Base-by-base conservation (phyloP, 1,140 invertebrate genomes). In the Hycleus cichorii region DNA sequence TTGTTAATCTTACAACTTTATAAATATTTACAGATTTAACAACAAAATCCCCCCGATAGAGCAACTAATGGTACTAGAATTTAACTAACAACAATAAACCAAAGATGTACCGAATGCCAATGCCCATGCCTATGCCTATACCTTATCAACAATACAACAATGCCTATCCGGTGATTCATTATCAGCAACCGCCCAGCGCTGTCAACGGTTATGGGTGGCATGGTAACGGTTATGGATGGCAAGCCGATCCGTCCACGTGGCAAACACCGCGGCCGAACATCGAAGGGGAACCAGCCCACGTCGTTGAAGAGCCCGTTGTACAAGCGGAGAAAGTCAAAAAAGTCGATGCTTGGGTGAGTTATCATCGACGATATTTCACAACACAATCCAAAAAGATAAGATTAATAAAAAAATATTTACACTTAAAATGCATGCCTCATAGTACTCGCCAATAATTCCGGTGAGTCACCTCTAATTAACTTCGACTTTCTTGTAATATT, bases 171-270 rank as follows among this genome's bases (percentile, higher is more conserved):
- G 52, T 60, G 9, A 64, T 73, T 27, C 62, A 67, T 26, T 72
- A 71, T 48, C 64, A 69, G 11, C 68, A 70, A 63, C 70, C 69
- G 5, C 72, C 72, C 5, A 59, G 67, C 47, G 70, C 70, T 38
- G 49, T 60, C 25, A 73, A 73, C 49, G 72, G 72, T 39, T 73
- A 73, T 48, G 72, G 72, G 18, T 73, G 72, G 72, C 63, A 66
- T 58, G 72, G 72, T 39, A 72, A 72, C 56, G 72, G 72, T 3
- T 73, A 70, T 54, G 72, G 72, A 39, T 73, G 70, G 70, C 72
- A 73, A 58, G 47, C 68, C 4, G 68, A 72, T 58, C 69, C 69
- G 5, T 64, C 62, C n/a, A 42, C 64, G 10, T 71, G 67, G 66
- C 60, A 66, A 8, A 68, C 64, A 4, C 45, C 66, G 12, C 65